These are phyloP conservation scores for Eulemur rufifrons DNA, from an alignment of 2,113 vertebrate genomes.

Conservation along the genomic window DNA sequence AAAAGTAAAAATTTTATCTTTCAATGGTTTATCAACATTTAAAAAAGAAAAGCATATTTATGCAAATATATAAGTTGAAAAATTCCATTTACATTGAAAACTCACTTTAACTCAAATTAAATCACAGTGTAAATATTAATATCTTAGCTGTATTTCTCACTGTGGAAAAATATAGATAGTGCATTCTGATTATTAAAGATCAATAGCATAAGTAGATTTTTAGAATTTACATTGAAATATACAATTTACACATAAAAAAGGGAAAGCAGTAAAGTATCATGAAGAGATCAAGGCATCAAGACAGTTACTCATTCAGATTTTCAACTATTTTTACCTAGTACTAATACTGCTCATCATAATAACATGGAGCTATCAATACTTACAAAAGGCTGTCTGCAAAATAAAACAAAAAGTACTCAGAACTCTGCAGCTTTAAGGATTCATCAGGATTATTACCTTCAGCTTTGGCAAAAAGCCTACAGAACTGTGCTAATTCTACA, in stretches of 20 bases:
- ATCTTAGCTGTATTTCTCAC: neutral
- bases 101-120: conserved; percentile 56
- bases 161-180: neutral
- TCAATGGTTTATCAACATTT: conserved; percentile 72
- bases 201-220: too few relatives aligned
- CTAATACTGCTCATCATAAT: neutral
- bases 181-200: too few relatives aligned
- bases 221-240: too few relatives aligned
- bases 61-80: conserved; percentile 70
- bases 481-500: neutral
- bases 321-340: neutral
- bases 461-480: neutral
- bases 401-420: neutral
- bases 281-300: too few relatives aligned
- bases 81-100: conserved; percentile 65
- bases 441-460: neutral
- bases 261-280: too few relatives aligned
- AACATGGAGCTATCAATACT: neutral
- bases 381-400: conserved; percentile 25
- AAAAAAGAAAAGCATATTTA: conserved; percentile 48
- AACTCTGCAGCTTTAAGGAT: neutral
- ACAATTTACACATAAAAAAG: too few relatives aligned
- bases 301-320: neutral
- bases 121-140: neutral
- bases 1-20: conserved; percentile 56